Base-by-base conservation (phyloP, 2,113 vertebrate genomes). In the Pelusios castaneus region DNA sequence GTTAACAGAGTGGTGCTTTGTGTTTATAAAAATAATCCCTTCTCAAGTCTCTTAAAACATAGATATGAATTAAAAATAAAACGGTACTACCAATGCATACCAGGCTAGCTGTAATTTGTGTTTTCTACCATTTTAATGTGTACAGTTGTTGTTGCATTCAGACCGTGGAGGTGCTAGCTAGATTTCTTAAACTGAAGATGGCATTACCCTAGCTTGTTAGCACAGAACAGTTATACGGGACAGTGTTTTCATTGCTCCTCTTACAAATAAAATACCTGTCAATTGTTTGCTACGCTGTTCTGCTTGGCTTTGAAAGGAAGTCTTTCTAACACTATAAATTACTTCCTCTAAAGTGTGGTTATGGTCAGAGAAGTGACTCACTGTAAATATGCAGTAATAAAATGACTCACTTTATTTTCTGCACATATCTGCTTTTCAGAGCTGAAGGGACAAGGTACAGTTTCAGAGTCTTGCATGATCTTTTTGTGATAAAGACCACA, bases 371-470 rank as follows among this genome's bases (percentile, higher is more conserved):
- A 83, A 95, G 34, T 89, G 79, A 87, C 91, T 92, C n/a, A 60
- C 60, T 82, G 3, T 91, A 76, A 93, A 38, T 7, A 14, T 41
- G 8, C 29, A 60, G 38, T 56, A 89, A 24, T 83, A 49, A 82
- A 92, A 55, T 89, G 11, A 94, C 79, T 96, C 76, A 60, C n/a
- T 58, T 70, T 54, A 38, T 41, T 8, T n/a, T 12, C 2, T 51
- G 38, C 29, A 38, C 83, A 47, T 93, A 1, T 82, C 54, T 91
- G 31, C 38, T n/a, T 92, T 96, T 95, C 38, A 25, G 84, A 91
- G 52, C 79, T 94, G 94, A 94, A 81, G 47, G 47, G 21, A 70
- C 52, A 87, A 94, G 92, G 88, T 91, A 96, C 89, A 85, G 5
- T 89, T 95, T 73, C 76, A 88, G 75, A 82, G 75, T 60, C 60